Evolutionary conservation across 2,113 vertebrate genomes (phyloP).

Genomic region (Corythornis cristatus): DNA sequence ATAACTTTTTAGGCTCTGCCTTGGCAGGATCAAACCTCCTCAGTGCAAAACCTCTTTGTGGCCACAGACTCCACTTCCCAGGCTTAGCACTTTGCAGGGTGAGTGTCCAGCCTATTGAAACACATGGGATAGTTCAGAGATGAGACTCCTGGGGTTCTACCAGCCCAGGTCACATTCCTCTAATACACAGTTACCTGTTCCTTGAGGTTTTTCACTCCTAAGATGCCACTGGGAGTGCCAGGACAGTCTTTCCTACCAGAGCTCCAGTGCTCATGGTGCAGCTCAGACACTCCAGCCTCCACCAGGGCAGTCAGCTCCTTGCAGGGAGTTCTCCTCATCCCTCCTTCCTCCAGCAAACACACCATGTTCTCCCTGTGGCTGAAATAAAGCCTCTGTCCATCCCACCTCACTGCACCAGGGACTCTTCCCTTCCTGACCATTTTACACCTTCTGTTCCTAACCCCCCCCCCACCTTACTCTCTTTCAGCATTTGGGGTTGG

Average conservation of each 20-base stretch:
- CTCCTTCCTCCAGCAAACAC: rapidly evolving
- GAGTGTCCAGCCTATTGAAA: neutral
- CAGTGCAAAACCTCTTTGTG: neutral
- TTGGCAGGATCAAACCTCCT: neutral
- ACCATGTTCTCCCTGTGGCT: rapidly evolving
- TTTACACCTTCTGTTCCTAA: neutral
- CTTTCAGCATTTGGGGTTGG: neutral
- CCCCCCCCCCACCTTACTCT: neutral
- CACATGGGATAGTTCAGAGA: rapidly evolving
- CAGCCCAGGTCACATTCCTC: neutral
- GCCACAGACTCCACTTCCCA: neutral
- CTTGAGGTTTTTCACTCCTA: rapidly evolving
- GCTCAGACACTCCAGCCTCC: rapidly evolving
- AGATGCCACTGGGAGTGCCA: neutral
- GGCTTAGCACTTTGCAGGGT: neutral
- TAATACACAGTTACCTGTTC: too few species aligned
- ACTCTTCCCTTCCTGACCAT: neutral
- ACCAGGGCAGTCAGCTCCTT: neutral
- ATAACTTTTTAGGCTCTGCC: neutral
- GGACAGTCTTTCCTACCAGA: neutral
- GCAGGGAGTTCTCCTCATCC: neutral
- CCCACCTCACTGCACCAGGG: neutral
- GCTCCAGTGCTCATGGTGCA: rapidly evolving
- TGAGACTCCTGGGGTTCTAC: too few species aligned
- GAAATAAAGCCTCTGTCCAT: neutral